These are phyloP conservation scores for Zootermopsis nevadensis DNA, from an alignment of 2,888 invertebrate genomes.

Conservation along the genomic window DNA sequence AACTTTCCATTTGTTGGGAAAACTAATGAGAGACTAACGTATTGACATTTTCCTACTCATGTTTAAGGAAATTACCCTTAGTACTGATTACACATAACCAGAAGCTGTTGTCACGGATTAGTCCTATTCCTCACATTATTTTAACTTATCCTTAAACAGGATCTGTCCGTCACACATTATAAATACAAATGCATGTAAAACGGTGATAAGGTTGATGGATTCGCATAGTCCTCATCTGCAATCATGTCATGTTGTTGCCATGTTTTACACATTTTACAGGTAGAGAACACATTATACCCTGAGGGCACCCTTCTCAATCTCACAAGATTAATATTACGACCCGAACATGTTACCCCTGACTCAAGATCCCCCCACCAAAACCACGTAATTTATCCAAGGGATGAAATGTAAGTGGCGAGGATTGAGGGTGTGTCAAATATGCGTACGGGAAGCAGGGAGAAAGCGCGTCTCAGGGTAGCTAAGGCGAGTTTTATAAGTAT, in stretches of 20 bases:
- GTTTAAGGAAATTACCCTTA: neutral
- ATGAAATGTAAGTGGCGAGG: conserved; percentile 2
- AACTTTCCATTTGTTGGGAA: neutral
- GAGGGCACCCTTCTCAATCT: neutral
- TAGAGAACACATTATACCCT: conserved; percentile 2
- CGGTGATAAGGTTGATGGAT: neutral
- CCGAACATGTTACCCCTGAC: neutral
- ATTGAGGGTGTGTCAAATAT: neutral
- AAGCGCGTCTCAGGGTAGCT: neutral
- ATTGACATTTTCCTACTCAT: neutral
- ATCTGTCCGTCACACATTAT: neutral
- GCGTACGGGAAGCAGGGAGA: neutral
- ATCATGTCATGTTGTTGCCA: conserved; percentile 1
- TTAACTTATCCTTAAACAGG: neutral
- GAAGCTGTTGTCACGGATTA: neutral
- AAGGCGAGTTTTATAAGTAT: neutral
- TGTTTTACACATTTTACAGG: conserved; percentile 11
- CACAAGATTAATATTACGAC: conserved; percentile 7
- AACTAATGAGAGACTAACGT: neutral
- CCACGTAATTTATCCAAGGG: neutral
- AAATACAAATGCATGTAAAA: neutral
- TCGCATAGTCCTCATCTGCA: neutral
- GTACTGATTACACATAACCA: neutral
- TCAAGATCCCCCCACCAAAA: neutral
- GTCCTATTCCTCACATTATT: neutral